Base-by-base conservation (phyloP, 1,140 invertebrate species). In the Solen grandis region DNA sequence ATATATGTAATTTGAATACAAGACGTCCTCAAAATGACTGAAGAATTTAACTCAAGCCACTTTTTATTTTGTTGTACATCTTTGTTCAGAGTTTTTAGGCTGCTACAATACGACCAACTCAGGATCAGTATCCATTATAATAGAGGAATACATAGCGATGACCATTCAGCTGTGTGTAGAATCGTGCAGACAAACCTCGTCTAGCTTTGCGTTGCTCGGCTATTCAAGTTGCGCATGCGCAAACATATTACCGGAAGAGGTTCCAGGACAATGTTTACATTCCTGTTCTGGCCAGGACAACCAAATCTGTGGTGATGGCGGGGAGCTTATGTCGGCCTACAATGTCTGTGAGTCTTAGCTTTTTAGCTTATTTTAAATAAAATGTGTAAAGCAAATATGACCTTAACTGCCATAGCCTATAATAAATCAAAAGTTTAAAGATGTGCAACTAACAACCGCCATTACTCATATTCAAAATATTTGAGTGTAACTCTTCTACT, bases 121-220 rank as follows among this genome's bases (percentile, higher is more conserved):
- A n/a, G n/a, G n/a, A n/a, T n/a, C n/a, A n/a, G 59, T 60, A n/a
- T 19, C 27, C 27, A 60, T 60, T 25, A 29, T 22, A 31, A 60
- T 60, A 19, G 59, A n/a, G 16, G 59, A 22, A 25, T 60, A 22
- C 59, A 22, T 16, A 29, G 25, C 27, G 27, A 76, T 76, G 74
- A 76, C 74, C 5, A 66, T 76, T 54, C 74, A 76, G 22, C 74
- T 55, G 22, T 76, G 74, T 63, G 62, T 76, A 14, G 74, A 76
- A 31, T 22, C 29, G 1, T 76, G 74, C 31, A 41, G 74, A 54
- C 46, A 27, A 3, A 46, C 36, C 31, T 16, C 13, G 8, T 16
- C 29, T 16, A 50, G 22, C 10, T 55, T 54, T 55, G 38, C 74
- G 1, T 66, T 36, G 52, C 16, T 76, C 5, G 55, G 54, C 35